A percentile compares a stretch with the other conserved stretches of the same genome.
These are phyloP conservation scores for Phrynocephalus vlangalii DNA, from an alignment of 2,797 vertebrate genomes.

Conservation along the genomic window DNA sequence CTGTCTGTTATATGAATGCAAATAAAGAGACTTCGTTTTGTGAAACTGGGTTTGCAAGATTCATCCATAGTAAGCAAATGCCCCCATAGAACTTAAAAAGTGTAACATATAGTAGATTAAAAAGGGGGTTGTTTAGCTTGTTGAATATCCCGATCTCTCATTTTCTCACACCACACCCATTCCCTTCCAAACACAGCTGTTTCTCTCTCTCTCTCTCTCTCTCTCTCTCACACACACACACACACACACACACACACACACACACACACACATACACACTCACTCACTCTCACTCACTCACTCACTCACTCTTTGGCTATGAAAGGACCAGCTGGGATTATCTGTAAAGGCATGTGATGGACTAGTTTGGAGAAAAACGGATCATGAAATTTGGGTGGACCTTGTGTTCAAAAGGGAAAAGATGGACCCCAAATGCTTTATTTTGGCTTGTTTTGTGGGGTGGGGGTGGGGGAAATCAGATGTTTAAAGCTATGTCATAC, in stretches of 20 bases:
- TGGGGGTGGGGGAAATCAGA: background rate
- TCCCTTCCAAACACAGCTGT: background rate
- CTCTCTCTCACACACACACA: no score
- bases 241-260: no score
- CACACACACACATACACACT: no score
- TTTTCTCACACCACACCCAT: slow-evolving; percentile 21
- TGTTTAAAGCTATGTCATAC: slow-evolving; percentile 14
- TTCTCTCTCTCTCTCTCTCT: background rate
- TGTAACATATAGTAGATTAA: no score
- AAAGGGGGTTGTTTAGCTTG: background rate
- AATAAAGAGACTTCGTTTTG: no score
- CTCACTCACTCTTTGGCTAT: background rate
- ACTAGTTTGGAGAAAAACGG: background rate
- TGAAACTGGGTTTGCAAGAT: no score
- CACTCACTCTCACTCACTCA: no score
- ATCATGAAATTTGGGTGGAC: slow-evolving; percentile 21
- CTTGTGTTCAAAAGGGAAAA: accelerated
- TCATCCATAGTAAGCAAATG: no score
- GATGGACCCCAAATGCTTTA: background rate
- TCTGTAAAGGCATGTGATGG: accelerated
- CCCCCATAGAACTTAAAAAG: no score
- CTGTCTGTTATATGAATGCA: no score
- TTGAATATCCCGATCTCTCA: background rate
- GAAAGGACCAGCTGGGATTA: background rate
- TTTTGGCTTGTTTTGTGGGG: slow-evolving; percentile 33